Evolutionary conservation across 2,888 invertebrate species (phyloP).

Genomic region (Pemphredon lugubris): DNA sequence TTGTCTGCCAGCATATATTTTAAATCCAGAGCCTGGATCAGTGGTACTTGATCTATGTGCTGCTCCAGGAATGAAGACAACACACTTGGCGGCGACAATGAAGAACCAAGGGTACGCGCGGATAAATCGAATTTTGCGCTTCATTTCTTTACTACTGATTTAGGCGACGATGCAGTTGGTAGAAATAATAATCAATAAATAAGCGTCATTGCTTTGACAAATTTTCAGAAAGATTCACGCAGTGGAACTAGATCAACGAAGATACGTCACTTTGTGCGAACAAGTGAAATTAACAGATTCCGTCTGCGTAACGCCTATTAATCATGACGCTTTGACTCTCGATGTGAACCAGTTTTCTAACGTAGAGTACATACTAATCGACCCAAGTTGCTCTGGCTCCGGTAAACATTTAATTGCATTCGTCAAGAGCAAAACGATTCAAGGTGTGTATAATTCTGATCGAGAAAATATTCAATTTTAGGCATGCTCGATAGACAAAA

Average conservation of each 20-base stretch:
- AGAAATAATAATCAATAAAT: no score
- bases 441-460: no score
- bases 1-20: conserved; percentile 91
- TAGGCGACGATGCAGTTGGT: no score
- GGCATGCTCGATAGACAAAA: conserved; percentile 85
- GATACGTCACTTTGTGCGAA: conserved; percentile 86
- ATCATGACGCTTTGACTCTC: conserved; percentile 88
- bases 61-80: conserved; percentile 98
- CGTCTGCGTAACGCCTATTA: conserved; percentile 85
- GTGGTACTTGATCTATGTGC: conserved; percentile 96
- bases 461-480: conserved; percentile 65
- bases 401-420: conserved; percentile 86
- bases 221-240: conserved; percentile 89
- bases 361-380: conserved; percentile 95
- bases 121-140: background rate
- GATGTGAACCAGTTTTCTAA: conserved; percentile 84
- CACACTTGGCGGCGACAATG: conserved; percentile 92
- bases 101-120: conserved; percentile 89
- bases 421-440: no score
- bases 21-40: conserved; percentile 88
- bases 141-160: background rate
- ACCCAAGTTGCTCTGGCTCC: conserved; percentile 98
- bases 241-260: conserved; percentile 87
- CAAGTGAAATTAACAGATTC: conserved; percentile 86
- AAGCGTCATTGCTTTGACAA: background rate